phyloP scores from a whole-genome alignment of 2,113 vertebrate genomes.

The Pogonocichla stellata region DNA sequence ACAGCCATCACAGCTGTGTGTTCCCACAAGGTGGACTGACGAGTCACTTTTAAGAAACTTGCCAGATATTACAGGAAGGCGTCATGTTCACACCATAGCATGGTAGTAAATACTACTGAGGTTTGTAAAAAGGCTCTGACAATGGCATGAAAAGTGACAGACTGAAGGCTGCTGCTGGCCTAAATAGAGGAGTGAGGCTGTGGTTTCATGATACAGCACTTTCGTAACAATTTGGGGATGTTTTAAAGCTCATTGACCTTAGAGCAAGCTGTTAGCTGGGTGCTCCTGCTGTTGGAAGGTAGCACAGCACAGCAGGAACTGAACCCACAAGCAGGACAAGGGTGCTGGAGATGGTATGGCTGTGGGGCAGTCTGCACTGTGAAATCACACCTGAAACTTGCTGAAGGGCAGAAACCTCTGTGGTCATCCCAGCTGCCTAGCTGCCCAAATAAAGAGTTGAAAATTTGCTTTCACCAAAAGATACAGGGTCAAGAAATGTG shows the following conservation, averaged over 20 bases:
- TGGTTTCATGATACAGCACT: not conserved
- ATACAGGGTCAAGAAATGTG: not conserved
- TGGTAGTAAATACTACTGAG: not conserved
- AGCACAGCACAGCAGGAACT: not conserved
- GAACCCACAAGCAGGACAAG: not conserved
- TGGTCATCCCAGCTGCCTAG: not conserved
- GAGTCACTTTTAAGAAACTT: not conserved
- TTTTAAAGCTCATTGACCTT: not conserved
- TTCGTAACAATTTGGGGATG: not conserved
- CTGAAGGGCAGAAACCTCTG: not conserved
- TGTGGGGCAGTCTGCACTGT: rapidly evolving
- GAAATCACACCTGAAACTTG: not conserved
- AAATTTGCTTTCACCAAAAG: not conserved
- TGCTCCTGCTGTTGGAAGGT: not conserved
- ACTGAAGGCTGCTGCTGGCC: not conserved
- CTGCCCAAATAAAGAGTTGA: not conserved
- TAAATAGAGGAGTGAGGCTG: not conserved
- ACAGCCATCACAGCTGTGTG: not conserved
- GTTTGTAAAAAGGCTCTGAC: not conserved
- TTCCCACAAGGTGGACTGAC: not conserved
- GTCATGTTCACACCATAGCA: not conserved
- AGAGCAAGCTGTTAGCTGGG: not conserved
- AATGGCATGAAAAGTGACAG: not conserved
- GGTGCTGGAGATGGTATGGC: not conserved
- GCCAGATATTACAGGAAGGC: not conserved